Evolutionary conservation across 2,797 vertebrate species (phyloP).

Genomic region (Acrossocheilus fasciatus): DNA sequence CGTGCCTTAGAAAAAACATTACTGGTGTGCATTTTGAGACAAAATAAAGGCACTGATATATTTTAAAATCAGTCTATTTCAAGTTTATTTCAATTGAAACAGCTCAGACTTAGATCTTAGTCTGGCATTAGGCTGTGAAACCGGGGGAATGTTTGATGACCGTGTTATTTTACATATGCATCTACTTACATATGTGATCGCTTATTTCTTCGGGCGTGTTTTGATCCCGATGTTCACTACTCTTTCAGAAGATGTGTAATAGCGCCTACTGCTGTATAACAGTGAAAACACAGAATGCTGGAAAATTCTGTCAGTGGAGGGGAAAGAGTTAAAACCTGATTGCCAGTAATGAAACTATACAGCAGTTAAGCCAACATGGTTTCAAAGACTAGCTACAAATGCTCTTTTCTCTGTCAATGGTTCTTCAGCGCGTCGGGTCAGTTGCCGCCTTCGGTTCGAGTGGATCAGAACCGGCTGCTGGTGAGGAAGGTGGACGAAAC

Average conservation of each 20-base stretch:
- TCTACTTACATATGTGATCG: not conserved
- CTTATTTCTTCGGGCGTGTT: too few species aligned
- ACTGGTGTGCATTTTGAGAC: too few species aligned
- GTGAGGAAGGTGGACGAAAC: conserved; percentile 73
- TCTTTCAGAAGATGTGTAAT: too few species aligned
- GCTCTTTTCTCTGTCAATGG: not conserved
- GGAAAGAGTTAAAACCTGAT: not conserved
- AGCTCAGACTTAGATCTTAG: too few species aligned
- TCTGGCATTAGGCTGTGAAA: too few species aligned
- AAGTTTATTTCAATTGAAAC: too few species aligned
- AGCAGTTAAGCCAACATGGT: not conserved
- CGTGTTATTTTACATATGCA: not conserved
- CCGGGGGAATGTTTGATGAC: not conserved
- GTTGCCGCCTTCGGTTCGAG: conserved; percentile 67
- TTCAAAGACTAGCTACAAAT: not conserved
- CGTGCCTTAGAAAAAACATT: too few species aligned
- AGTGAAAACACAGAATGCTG: not conserved
- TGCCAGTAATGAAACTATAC: not conserved
- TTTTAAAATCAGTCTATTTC: too few species aligned
- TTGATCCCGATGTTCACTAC: not conserved
- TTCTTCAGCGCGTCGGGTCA: conserved; percentile 65
- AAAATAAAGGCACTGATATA: too few species aligned
- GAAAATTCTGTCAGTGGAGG: not conserved
- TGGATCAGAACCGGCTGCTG: conserved; percentile 64
- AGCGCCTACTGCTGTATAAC: not conserved